Conservation (phyloP, 2,888 invertebrate species). For the Apodemia mormo region DNA sequence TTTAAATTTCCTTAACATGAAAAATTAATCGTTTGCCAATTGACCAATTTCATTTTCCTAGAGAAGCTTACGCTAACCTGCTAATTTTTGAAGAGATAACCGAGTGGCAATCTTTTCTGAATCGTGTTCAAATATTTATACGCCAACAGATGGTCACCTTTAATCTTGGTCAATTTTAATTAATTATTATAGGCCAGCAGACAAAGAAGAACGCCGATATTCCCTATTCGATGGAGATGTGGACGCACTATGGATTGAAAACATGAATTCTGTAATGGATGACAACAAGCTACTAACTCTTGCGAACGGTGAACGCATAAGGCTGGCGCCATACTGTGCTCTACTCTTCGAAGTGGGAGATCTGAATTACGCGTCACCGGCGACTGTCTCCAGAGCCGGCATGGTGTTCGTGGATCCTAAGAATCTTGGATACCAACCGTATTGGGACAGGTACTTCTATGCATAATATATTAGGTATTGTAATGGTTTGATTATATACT, state of each 20-base stretch:
- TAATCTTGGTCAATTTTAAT: too few relatives aligned
- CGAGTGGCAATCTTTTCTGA: too few relatives aligned
- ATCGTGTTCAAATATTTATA: too few relatives aligned
- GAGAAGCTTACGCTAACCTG: too few relatives aligned
- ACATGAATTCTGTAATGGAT: constrained; percentile 99
- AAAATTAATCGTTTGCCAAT: too few relatives aligned
- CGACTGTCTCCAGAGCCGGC: constrained; percentile 95
- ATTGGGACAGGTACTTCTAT: constrained; percentile 85
- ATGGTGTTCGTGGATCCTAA: constrained; percentile 98
- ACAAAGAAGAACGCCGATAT: constrained; percentile 88
- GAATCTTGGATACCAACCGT: constrained; percentile 92
- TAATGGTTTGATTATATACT: too few relatives aligned
- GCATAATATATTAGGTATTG: too few relatives aligned
- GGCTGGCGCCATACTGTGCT: constrained; percentile 90
- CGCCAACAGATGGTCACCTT: too few relatives aligned
- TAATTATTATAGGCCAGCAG: constrained; percentile 70
- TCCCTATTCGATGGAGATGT: constrained; percentile 97
- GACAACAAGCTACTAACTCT: constrained; percentile 94
- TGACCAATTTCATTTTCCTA: too few relatives aligned
- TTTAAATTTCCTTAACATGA: too few relatives aligned
- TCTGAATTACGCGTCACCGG: constrained; percentile 94
- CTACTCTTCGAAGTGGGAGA: constrained; percentile 95
- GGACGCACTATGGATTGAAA: constrained; percentile 97
- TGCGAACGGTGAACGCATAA: constrained; percentile 94
- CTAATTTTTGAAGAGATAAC: too few relatives aligned